Conservation (phyloP, 1,140 invertebrate species). For the Chironomus striatipennis region DNA sequence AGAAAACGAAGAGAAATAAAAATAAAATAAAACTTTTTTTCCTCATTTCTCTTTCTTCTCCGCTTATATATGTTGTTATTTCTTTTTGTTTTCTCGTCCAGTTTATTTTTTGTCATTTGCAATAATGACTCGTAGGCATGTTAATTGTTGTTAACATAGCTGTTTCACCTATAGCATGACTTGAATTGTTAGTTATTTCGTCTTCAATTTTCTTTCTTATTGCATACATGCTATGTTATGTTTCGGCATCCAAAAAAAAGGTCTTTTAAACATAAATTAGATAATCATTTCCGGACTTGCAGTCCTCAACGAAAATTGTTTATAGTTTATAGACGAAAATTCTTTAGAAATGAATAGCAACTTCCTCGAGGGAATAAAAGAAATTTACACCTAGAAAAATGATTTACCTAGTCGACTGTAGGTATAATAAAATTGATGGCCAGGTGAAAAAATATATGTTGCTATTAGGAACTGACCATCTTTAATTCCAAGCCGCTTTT, state of each 20-base stretch:
- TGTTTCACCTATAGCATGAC: constrained; percentile 15
- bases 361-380: no score
- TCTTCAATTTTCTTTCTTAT: not conserved
- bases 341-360: not conserved
- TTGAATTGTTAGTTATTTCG: constrained; percentile 16
- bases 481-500: not conserved
- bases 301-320: not conserved
- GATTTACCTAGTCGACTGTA: no score
- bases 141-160: constrained; percentile 17
- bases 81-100: not conserved
- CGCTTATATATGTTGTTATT: not conserved
- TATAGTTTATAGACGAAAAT: not conserved
- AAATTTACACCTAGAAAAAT: no score
- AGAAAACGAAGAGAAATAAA: not conserved
- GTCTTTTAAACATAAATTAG: constrained; percentile 22
- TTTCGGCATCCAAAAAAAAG: constrained; percentile 11
- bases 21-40: constrained; percentile 2
- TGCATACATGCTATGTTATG: not conserved
- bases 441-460: not conserved
- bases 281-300: constrained; percentile 17
- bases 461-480: constrained; percentile 7
- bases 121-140: not conserved
- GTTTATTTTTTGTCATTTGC: constrained; percentile 5
- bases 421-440: not conserved
- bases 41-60: constrained; percentile 6